Evolutionary conservation across 2,113 vertebrate species (phyloP).

Genomic region (Dicentrarchus labrax): DNA sequence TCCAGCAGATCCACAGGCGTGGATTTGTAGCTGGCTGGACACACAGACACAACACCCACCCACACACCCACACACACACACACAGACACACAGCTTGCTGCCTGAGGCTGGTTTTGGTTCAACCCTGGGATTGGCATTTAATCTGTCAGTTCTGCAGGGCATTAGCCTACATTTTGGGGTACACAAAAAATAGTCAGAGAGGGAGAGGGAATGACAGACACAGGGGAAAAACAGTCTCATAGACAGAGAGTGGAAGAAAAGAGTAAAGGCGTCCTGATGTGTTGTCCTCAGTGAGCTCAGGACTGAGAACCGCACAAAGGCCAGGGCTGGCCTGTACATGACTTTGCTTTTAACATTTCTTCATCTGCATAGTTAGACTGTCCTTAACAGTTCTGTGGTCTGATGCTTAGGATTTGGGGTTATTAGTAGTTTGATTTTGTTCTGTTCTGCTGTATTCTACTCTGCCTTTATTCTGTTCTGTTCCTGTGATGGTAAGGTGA

Average conservation of each 20-base stretch:
- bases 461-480: not conserved
- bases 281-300: conserved; percentile 26
- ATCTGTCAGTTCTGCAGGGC: conserved; percentile 78
- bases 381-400: not conserved
- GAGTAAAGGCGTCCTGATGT: conserved; percentile 29
- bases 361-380: conserved; percentile 7
- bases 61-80: conserved; percentile 18
- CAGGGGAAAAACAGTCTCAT: conserved; percentile 4
- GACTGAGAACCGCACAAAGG: conserved; percentile 51
- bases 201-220: conserved; percentile 46
- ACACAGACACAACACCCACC: not conserved
- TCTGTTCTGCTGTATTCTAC: not conserved
- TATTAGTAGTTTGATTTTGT: not conserved
- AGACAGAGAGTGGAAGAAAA: conserved; percentile 10
- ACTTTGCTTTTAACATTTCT: conserved; percentile 37
- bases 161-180: conserved; percentile 81
- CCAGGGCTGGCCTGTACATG: not conserved
- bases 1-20: conserved; percentile 50
- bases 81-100: conserved; percentile 39
- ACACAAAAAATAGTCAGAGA: conserved; percentile 49
- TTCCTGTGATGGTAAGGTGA: not conserved
- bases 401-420: not conserved
- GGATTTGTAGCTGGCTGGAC: conserved; percentile 55
- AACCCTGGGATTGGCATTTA: conserved; percentile 81
- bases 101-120: conserved; percentile 73